Evolutionary conservation across 2,113 vertebrate genomes (phyloP), one percentile per base, ranked within the genome.

Genomic region (Eidolon helvum): DNA sequence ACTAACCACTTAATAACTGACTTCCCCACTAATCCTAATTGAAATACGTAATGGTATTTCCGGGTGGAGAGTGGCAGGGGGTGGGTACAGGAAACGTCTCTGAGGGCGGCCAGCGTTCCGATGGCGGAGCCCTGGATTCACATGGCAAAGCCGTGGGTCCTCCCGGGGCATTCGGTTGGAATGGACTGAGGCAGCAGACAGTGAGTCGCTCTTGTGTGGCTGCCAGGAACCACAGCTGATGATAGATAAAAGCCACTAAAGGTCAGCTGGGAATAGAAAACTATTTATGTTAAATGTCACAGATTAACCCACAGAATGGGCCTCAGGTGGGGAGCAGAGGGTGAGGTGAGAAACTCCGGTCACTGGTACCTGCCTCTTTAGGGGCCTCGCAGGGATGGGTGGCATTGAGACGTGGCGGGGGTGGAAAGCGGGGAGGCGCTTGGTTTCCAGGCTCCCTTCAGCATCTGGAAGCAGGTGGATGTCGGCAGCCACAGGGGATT

Each of bases 271-370:
- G 95, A 98, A 68, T 94, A 95, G 95, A 96, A 98, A 61, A 84
- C 45, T 95, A 91, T 97, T 71, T 97, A 97, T 96, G 97, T n/a
- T 98, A 98, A 97, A 94, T 94, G 97, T 97, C 98, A 97, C 98
- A 38, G 0, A 96, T 74, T 94, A 95, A 96, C 86, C 87, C 5
- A 0, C 82, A 87, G 93, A 87, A 96, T 61, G 40, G 0, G 87
- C 55, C 89, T 66, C 22, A 0, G 2, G 82, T 95, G 59, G 93
- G 74, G 89, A 93, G 90, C 74, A 11, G 59, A 61, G 83, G 53
- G 88, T 26, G 91, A 92, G 93, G 91, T 92, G 94, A 90, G 85
- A 86, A 75, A 55, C 1, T 3, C 53, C 10, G 92, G 93, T 80
- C 94, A 77, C 80, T 0, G 48, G 2, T 0, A 63, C 66, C 28